These are phyloP conservation scores for Heliconius ethilla DNA, from an alignment of 2,888 invertebrate species.

Conservation along the genomic window DNA sequence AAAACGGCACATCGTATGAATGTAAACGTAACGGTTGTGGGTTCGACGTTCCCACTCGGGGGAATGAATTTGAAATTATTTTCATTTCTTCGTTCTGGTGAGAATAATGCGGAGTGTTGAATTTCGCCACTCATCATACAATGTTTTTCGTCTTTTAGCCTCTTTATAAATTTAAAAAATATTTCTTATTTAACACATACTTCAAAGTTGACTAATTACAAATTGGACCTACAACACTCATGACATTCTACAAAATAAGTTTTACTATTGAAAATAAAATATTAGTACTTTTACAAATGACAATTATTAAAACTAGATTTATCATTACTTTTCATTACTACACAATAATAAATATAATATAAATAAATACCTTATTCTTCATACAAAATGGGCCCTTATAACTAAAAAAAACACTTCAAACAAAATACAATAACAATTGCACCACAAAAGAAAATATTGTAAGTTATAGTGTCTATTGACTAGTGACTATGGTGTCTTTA, in stretches of 20 bases:
- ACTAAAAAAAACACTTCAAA: not conserved
- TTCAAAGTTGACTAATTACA: too few relatives aligned
- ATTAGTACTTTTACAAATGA: not conserved
- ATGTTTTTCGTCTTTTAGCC: too few relatives aligned
- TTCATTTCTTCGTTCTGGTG: not conserved
- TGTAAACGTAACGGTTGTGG: too few relatives aligned
- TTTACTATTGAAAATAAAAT: too few relatives aligned
- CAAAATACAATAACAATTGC: not conserved
- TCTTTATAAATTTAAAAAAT: too few relatives aligned
- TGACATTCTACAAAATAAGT: too few relatives aligned
- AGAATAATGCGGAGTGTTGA: not conserved
- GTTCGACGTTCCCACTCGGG: too few relatives aligned
- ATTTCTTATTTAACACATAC: too few relatives aligned
- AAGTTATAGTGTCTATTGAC: not conserved
- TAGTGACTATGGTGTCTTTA: not conserved
- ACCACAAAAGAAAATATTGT: not conserved
- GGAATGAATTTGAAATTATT: not conserved
- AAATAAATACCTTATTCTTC: constrained; percentile 1
- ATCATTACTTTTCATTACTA: not conserved
- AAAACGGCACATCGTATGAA: too few relatives aligned
- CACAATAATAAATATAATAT: not conserved
- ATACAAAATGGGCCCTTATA: not conserved
- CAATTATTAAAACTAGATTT: not conserved
- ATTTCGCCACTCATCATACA: not conserved
- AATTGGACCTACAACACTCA: too few relatives aligned